Percentiles rank a stretch among this genome's conserved stretches.
Conservation (phyloP, 2,113 vertebrate genomes). For the Pseudopodoces humilis region DNA sequence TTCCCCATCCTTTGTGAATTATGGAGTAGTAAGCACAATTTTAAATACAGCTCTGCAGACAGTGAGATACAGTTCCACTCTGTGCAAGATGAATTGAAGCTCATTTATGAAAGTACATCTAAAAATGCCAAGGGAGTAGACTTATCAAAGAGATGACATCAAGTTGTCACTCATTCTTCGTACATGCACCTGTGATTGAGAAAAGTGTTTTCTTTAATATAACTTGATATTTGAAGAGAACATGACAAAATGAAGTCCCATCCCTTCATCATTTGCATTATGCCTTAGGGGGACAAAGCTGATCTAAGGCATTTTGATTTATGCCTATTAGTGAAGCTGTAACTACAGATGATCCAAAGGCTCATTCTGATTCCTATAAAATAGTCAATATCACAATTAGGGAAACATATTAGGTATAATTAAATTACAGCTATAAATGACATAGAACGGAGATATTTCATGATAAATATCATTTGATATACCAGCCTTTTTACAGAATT, state of each 20-base stretch:
- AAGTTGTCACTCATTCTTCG: conserved; percentile 71
- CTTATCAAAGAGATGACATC: conserved; percentile 76
- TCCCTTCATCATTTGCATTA: conserved; percentile 70
- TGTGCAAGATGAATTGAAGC: conserved; percentile 67
- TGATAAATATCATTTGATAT: conserved; percentile 25
- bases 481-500: conserved; percentile 4
- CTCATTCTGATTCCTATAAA: conserved; percentile 57
- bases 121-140: conserved; percentile 74
- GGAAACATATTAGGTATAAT: conserved; percentile 32
- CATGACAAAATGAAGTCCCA: conserved; percentile 68
- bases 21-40: conserved; percentile 57
- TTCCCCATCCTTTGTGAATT: conserved; percentile 64
- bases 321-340: conserved; percentile 45
- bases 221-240: conserved; percentile 77
- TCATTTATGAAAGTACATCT: conserved; percentile 73
- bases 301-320: conserved; percentile 71
- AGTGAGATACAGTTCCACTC: conserved; percentile 57
- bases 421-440: conserved; percentile 49
- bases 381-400: conserved; percentile 43
- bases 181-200: conserved; percentile 67
- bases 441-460: neutral
- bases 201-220: conserved; percentile 79
- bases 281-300: conserved; percentile 65
- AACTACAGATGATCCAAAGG: conserved; percentile 43
- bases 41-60: conserved; percentile 55